phyloP scores from a whole-genome alignment of 1,140 invertebrate genomes.

The Atopsyche davidsoni region DNA sequence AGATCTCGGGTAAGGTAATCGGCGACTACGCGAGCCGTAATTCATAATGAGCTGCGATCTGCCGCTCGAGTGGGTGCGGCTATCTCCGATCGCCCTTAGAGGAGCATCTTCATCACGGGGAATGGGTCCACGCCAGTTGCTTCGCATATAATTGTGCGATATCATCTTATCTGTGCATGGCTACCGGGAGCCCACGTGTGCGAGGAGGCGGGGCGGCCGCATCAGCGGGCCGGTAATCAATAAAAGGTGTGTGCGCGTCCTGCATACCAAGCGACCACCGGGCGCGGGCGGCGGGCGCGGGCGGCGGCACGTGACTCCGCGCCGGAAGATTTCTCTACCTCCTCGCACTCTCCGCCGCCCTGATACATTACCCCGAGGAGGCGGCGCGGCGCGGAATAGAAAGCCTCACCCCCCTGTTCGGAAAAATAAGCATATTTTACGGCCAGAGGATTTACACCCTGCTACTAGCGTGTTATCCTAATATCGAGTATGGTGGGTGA shows the following conservation, averaged over 20 bases:
- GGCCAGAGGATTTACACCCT: no score
- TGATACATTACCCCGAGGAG: conserved; percentile 3
- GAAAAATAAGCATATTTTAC: no score
- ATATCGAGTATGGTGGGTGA: no score
- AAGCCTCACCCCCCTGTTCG: no score
- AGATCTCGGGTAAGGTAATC: no score
- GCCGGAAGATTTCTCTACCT: conserved; percentile 22
- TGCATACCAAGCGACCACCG: conserved; percentile 25
- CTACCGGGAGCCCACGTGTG: conserved; percentile 15
- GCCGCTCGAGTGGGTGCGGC: no score
- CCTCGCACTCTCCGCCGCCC: conserved; percentile 7
- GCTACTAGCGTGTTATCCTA: no score
- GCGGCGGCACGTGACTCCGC: conserved; percentile 1
- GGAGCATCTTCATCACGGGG: no score
- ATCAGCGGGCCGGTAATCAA: conserved; percentile 27
- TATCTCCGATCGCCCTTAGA: no score
- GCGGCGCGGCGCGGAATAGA: no score
- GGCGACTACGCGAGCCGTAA: background rate
- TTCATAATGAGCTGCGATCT: no score
- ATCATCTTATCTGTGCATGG: background rate
- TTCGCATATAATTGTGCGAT: background rate
- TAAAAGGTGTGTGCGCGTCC: conserved; percentile 29
- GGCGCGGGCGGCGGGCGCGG: conserved; percentile 11
- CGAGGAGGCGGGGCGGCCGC: conserved; percentile 7
- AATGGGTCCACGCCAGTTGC: no score